phyloP scores from a whole-genome alignment of 2,888 invertebrate genomes.

The Drosophila maculinotata region DNA sequence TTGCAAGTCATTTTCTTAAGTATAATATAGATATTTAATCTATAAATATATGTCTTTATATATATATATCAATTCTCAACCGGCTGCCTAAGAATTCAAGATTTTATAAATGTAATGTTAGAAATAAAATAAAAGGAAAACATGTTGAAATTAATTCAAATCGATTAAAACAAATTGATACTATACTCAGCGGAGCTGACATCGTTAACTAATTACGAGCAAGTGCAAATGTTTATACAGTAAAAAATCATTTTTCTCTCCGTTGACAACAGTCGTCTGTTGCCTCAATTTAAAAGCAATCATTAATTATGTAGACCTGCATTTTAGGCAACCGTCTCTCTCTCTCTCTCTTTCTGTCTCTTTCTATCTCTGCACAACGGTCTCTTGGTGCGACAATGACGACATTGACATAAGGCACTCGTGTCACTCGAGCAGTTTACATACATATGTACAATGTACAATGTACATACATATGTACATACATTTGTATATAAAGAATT shows the following conservation, averaged over 20 bases:
- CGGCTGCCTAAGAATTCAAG: too few relatives aligned
- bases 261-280: conserved; percentile 64
- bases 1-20: too few relatives aligned
- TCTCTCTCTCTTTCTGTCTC: too few relatives aligned
- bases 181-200: conserved; percentile 47
- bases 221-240: conserved; percentile 70
- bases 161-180: conserved; percentile 79
- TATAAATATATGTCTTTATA: too few relatives aligned
- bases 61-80: too few relatives aligned
- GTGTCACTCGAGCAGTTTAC: conserved; percentile 26
- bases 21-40: too few relatives aligned
- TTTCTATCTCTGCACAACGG: conserved; percentile 1
- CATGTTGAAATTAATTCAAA: conserved; percentile 74
- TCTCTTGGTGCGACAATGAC: conserved; percentile 40
- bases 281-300: conserved; percentile 83
- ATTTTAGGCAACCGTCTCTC: conserved; percentile 47
- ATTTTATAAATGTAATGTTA: too few relatives aligned
- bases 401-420: conserved; percentile 46
- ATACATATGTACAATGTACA: too few relatives aligned
- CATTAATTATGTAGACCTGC: conserved; percentile 80
- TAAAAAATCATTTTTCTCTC: conserved; percentile 69
- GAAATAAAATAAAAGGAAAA: conserved; percentile 11
- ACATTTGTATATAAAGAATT: conserved; percentile 15
- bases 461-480: conserved; percentile 1
- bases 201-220: conserved; percentile 74